Evolutionary conservation across 2,888 invertebrate species (phyloP).

Genomic region (Acanthosepion esculentum): DNA sequence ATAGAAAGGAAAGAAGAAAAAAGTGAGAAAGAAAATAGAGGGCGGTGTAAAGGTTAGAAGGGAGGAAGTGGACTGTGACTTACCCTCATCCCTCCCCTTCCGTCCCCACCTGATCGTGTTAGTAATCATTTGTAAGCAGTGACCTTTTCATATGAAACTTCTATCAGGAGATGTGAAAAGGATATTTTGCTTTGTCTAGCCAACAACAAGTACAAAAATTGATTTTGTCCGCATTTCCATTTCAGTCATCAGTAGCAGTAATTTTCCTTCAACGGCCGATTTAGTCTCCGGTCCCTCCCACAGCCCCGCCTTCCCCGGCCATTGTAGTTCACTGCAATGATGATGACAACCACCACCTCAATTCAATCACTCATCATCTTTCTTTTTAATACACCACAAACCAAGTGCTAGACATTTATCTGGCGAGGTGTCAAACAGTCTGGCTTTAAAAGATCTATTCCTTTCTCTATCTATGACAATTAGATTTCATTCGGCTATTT

Average conservation of each 20-base stretch:
- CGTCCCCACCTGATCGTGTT: not conserved
- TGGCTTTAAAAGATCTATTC: not conserved
- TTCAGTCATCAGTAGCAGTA: not conserved
- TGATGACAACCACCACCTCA: conserved; percentile 1
- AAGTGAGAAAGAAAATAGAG: not conserved
- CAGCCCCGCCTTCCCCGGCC: not conserved
- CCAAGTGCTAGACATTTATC: not conserved
- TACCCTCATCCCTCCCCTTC: not conserved
- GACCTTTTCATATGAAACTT: conserved; percentile 33
- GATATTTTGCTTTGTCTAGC: conserved; percentile 33
- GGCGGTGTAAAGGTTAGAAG: not conserved
- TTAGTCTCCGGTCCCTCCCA: not conserved
- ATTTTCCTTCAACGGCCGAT: not conserved
- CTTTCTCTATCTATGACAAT: not conserved
- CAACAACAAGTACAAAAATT: conserved; percentile 24
- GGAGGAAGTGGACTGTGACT: conserved; percentile 10
- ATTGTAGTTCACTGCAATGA: no score
- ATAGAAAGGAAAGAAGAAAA: not conserved
- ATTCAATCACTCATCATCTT: not conserved
- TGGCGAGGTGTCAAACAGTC: conserved; percentile 15
- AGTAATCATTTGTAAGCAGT: not conserved
- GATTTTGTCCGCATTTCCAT: not conserved
- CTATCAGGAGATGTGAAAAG: conserved; percentile 13
- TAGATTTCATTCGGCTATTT: not conserved
- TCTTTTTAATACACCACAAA: not conserved